Evolutionary conservation across 2,888 invertebrate species (phyloP), one percentile per base, ranked within the genome.

Genomic region (Spilosoma lubricipeda): DNA sequence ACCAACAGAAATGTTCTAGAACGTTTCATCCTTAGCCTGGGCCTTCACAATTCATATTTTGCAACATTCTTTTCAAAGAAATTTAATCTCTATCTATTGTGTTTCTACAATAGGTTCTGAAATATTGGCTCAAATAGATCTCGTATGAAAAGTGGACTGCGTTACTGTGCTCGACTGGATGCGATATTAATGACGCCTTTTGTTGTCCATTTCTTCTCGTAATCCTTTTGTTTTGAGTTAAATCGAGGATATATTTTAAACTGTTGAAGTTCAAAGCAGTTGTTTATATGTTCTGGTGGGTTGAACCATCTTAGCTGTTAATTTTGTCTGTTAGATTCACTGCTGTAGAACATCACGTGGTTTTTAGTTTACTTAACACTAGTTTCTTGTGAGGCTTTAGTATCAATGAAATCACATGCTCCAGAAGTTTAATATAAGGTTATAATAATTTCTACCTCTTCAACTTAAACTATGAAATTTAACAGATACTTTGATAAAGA

Each of bases 21-120:
- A 64, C 20, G 36, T 64, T 64, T 27, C 66, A 20, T 72, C 73
- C 23, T 36, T 3, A 71, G 52, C 68, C 77, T 73, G 33, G 27
- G 9, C 69, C 56, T 2, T 64, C 45, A 74, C 66, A 59, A 73
- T 80, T 81, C 77, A 66, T 82, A 81, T 80, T 72, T 80, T 68
- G 75, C 74, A 78, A 81, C 64, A 72, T 77, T 83, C 82, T 72
- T 77, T 85, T 81, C 77, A 83, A 45, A 80, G 78, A 81, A 84
- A 80, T 81, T 80, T 83, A 85, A 85, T 84, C 85, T 79, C 27
- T 74, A 52, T 30, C 79, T 69, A 71, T 85, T 85, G 85, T 84
- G 70, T 13, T 52, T n/a, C 8, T 48, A 83, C 83, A 84, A 84
- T 85, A 64, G 81, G 56, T 70, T 71, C 76, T 69, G 67, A 52